Base-by-base conservation (phyloP, 2,113 vertebrate genomes). In the Astatotilapia flaviijosephi region DNA sequence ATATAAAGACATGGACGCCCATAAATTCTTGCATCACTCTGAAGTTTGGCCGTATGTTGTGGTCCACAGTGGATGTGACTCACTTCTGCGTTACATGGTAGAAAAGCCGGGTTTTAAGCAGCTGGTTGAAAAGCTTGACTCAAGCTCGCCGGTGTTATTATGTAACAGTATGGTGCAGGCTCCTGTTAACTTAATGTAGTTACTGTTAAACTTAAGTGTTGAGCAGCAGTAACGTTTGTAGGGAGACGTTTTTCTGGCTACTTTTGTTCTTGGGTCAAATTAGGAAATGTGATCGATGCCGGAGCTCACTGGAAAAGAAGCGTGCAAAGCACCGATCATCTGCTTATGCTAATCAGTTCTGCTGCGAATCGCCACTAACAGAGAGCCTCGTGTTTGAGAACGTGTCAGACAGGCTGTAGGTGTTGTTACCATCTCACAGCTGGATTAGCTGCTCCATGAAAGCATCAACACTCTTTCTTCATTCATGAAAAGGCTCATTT, bases 121-220 rank as follows among this genome's bases (percentile, higher is more conserved):
- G 23, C 23, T 23, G 23, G 23, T 23, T 23, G 23, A 23, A 23
- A 23, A 23, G 23, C 23, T 23, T 23, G 23, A 23, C 23, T 23
- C 23, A 23, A 23, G 23, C 23, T 23, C 23, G 23, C 23, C 23
- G 23, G 23, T 23, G 23, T 23, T 23, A 23, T 23, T 23, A 23
- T 23, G 23, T 23, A 23, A 23, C 23, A 23, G 23, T 23, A 23
- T 23, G 23, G 23, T 23, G 23, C 23, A 23, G 23, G 23, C 23
- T 23, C 23, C 23, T 23, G 23, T 23, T 23, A 23, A 23, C 23
- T 23, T 23, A 23, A 23, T 23, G 23, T 23, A 23, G 23, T 23
- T 23, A 3, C 23, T 23, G 23, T 23, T 23, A 23, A 23, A 23
- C 23, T 3, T 23, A 0, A 10, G 40, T 10, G 37, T 26, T 9